Conservation (phyloP, 2,888 invertebrate genomes). For the Blastobasis lacticolella region DNA sequence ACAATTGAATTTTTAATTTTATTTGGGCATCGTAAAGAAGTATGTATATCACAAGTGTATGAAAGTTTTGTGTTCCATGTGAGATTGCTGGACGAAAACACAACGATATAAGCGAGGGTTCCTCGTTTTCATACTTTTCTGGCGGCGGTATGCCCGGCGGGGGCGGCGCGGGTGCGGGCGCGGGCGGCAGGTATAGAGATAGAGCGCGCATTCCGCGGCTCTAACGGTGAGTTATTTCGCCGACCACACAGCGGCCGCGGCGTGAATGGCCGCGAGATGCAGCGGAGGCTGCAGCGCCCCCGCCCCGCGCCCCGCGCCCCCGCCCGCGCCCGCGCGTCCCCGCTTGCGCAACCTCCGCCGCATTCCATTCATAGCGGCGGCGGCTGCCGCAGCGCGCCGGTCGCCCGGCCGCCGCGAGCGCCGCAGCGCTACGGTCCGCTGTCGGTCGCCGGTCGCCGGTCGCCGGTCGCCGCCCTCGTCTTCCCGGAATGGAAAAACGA, state of each 20-base stretch:
- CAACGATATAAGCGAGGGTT: too few species aligned
- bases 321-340: slow-evolving; percentile 43
- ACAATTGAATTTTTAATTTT: too few species aligned
- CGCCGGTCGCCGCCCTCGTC: slow-evolving; percentile 25
- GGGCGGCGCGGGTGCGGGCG: slow-evolving; percentile 23
- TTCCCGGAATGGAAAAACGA: slow-evolving; percentile 53
- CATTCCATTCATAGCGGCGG: slow-evolving; percentile 68
- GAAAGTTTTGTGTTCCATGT: too few species aligned
- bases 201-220: slow-evolving; percentile 65
- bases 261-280: slow-evolving; percentile 69
- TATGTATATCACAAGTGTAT: too few species aligned
- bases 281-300: slow-evolving; percentile 53
- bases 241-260: slow-evolving; percentile 39
- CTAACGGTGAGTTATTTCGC: slow-evolving; percentile 72
- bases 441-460: slow-evolving; percentile 12
- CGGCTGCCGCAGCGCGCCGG: slow-evolving; percentile 6
- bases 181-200: slow-evolving; percentile 43
- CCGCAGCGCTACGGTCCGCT: slow-evolving; percentile 12
- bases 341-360: slow-evolving; percentile 69
- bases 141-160: slow-evolving; percentile 30
- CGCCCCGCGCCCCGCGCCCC: slow-evolving; percentile 20
- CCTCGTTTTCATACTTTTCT: slow-evolving; percentile 9
- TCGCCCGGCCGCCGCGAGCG: slow-evolving; percentile 18
- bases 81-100: too few species aligned
- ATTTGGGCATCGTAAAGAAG: too few species aligned